Percentiles rank a stretch among this genome's conserved stretches.
phyloP scores from a whole-genome alignment of 2,797 vertebrate species.

The Sternotherus odoratus region DNA sequence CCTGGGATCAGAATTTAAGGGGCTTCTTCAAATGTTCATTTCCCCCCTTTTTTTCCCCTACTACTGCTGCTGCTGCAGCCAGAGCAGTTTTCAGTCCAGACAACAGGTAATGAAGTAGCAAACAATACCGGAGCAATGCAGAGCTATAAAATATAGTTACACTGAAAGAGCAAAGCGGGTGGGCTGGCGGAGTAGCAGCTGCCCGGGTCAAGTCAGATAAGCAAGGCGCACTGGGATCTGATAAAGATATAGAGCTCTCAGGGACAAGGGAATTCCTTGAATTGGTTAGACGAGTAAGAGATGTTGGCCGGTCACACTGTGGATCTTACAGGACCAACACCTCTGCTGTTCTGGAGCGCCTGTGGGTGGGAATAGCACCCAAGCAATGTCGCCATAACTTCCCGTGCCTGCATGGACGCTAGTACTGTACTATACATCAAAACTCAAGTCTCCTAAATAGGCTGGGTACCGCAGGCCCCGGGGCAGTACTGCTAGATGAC shows the following conservation, averaged over 20 bases:
- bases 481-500: constrained; percentile 41
- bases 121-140: background rate
- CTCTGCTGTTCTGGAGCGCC: background rate
- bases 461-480: constrained; percentile 12
- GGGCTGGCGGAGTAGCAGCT: background rate
- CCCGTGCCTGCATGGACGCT: background rate
- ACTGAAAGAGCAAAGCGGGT: background rate
- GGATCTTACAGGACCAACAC: background rate
- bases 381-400: background rate
- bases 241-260: background rate
- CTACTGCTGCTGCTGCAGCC: background rate
- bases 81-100: background rate
- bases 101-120: background rate
- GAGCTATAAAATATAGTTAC: background rate
- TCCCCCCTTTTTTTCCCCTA: background rate
- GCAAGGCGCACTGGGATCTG: rapidly evolving
- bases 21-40: background rate
- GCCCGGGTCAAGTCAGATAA: rapidly evolving
- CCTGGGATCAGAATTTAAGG: rapidly evolving
- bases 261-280: background rate
- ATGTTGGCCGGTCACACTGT: rapidly evolving
- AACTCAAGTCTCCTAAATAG: background rate
- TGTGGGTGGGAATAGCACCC: background rate
- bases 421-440: no score
- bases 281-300: background rate